phyloP scores from a whole-genome alignment of 2,113 vertebrate genomes.

The Prolemur simus region DNA sequence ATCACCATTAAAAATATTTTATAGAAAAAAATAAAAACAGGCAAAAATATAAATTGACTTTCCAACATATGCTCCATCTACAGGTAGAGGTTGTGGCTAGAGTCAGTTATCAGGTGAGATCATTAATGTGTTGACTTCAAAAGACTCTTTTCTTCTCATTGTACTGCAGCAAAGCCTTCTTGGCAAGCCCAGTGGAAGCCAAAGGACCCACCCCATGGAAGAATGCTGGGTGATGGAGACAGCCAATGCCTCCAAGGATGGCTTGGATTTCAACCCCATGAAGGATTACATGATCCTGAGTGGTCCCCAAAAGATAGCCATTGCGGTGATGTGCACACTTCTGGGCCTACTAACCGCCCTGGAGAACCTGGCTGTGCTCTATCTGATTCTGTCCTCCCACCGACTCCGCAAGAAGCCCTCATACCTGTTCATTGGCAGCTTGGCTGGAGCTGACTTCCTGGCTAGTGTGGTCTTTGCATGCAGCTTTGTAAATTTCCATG shows the following conservation, averaged over 20 bases:
- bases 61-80: background rate
- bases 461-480: constrained; percentile 91
- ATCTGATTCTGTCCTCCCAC: constrained; percentile 85
- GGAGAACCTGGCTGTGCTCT: constrained; percentile 90
- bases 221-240: constrained; percentile 11
- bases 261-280: constrained; percentile 73
- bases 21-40: no score
- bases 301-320: constrained; percentile 78
- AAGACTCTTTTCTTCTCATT: background rate
- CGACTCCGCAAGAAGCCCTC: constrained; percentile 88
- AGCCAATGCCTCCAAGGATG: constrained; percentile 71
- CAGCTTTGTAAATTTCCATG: constrained; percentile 93
- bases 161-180: background rate
- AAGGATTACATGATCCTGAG: constrained; percentile 90
- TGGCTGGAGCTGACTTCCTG: constrained; percentile 92
- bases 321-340: constrained; percentile 87
- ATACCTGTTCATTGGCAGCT: constrained; percentile 92
- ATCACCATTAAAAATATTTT: no score
- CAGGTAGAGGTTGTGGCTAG: background rate
- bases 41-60: background rate
- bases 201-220: constrained; percentile 69
- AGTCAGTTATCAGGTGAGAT: background rate
- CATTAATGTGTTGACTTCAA: background rate
- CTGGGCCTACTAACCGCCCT: constrained; percentile 89
- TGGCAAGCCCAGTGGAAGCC: background rate